Conservation (phyloP, 2,113 vertebrate species). For the Pseudonaja textilis region DNA sequence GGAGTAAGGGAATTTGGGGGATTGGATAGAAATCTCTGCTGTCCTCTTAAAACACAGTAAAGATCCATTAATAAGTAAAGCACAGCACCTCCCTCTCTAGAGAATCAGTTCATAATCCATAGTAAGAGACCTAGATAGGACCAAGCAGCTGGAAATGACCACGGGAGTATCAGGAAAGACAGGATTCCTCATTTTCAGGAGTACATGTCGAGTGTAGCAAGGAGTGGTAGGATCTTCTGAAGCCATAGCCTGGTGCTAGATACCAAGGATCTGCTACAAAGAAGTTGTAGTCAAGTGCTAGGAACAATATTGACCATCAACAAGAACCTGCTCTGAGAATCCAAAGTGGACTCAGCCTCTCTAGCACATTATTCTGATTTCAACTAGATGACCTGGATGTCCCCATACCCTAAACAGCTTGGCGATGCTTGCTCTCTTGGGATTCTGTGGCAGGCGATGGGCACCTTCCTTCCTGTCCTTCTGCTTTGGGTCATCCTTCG, state of each 20-base stretch:
- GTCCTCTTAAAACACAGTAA: neutral
- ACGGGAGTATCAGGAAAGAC: neutral
- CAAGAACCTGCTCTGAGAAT: neutral
- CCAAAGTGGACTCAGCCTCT: neutral
- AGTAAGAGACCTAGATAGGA: neutral
- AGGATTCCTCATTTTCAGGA: neutral
- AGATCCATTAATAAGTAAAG: constrained; percentile 7
- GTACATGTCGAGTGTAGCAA: neutral
- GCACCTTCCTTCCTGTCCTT: neutral
- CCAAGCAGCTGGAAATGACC: neutral
- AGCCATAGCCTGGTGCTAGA: neutral
- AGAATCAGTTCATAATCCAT: neutral
- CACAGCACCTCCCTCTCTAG: neutral
- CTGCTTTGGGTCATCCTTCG: neutral
- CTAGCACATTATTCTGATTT: neutral
- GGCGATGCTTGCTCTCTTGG: neutral
- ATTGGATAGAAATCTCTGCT: neutral
- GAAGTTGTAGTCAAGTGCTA: neutral
- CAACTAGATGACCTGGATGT: neutral
- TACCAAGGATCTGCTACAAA: neutral
- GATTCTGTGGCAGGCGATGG: neutral
- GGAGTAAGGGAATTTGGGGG: accelerated
- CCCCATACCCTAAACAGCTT: neutral
- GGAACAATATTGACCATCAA: neutral
- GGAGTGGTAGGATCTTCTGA: neutral